A percentile compares a stretch with the other conserved stretches of the same genome.
phyloP scores from a whole-genome alignment of 92 coral and sea anemone species.

The Diadumene lineata region DNA sequence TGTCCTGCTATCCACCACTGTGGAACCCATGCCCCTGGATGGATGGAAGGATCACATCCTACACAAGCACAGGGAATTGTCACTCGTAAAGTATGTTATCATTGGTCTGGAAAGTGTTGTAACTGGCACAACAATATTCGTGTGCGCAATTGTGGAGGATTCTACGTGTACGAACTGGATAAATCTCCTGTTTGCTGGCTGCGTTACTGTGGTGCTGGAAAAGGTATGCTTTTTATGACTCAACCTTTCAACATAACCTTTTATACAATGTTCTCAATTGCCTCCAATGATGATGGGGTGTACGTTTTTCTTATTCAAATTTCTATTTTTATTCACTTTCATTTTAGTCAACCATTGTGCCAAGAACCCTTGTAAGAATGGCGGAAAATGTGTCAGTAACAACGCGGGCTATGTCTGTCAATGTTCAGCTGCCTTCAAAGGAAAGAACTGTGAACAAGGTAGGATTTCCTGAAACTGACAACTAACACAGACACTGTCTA shows the following conservation, averaged over 20 bases:
- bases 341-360: constrained; percentile 18
- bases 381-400: constrained; percentile 28
- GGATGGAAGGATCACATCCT: constrained; percentile 59
- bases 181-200: constrained; percentile 9
- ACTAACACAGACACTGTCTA: neutral
- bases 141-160: constrained; percentile 48
- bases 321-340: neutral
- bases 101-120: constrained; percentile 41
- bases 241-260: no score
- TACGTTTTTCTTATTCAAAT: no score
- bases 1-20: constrained; percentile 34
- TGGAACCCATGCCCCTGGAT: constrained; percentile 66
- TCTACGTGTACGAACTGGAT: constrained; percentile 24
- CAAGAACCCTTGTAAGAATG: constrained; percentile 28
- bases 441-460: constrained; percentile 42
- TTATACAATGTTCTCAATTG: no score
- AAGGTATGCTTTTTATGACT: no score
- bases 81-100: constrained; percentile 40
- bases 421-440: constrained; percentile 33
- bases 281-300: neutral
- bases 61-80: constrained; percentile 30
- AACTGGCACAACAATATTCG: constrained; percentile 45
- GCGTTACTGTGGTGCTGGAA: constrained; percentile 20
- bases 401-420: constrained; percentile 39
- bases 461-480: neutral